phyloP scores from a whole-genome alignment of 2,888 invertebrate species.

The Tanaodytes sp. region DNA sequence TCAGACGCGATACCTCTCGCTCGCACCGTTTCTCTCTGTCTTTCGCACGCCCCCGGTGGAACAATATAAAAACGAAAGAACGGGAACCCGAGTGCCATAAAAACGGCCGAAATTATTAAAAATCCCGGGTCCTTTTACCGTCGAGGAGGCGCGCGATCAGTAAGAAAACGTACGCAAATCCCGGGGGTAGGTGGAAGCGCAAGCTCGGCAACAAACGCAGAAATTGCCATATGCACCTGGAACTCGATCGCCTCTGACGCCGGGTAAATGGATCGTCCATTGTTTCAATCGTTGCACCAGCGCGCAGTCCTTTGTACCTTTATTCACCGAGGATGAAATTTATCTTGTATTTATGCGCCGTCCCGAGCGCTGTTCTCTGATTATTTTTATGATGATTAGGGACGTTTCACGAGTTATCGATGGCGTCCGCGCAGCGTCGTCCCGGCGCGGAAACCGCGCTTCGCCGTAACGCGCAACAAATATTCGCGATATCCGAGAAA shows the following conservation, averaged over 20 bases:
- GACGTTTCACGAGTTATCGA: slow-evolving; percentile 24
- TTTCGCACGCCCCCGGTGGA: slow-evolving; percentile 31
- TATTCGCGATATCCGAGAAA: slow-evolving; percentile 15
- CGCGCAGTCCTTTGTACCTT: slow-evolving; percentile 17
- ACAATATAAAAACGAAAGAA: slow-evolving; percentile 49
- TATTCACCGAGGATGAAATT: slow-evolving; percentile 28
- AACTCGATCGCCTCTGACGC: slow-evolving; percentile 43
- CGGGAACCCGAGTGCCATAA: slow-evolving; percentile 62
- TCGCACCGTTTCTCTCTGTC: slow-evolving; percentile 40
- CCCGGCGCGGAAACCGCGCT: no score
- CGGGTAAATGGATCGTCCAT: slow-evolving; percentile 47
- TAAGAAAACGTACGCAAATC: slow-evolving; percentile 44
- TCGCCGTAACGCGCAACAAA: neutral
- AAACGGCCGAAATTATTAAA: slow-evolving; percentile 73
- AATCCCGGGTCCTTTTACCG: slow-evolving; percentile 70
- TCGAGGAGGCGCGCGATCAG: slow-evolving; percentile 31
- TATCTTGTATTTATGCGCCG: slow-evolving; percentile 38
- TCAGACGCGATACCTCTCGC: slow-evolving; percentile 64
- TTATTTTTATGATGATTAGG: slow-evolving; percentile 47
- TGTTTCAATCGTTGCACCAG: slow-evolving; percentile 46
- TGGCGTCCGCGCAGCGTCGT: no score
- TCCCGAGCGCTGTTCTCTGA: slow-evolving; percentile 22
- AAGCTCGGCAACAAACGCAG: slow-evolving; percentile 33
- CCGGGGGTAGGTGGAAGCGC: slow-evolving; percentile 42
- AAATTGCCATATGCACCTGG: slow-evolving; percentile 53